These are phyloP conservation scores for Choloepus hoffmanni DNA, from an alignment of 2,113 vertebrate species.

Conservation along the genomic window DNA sequence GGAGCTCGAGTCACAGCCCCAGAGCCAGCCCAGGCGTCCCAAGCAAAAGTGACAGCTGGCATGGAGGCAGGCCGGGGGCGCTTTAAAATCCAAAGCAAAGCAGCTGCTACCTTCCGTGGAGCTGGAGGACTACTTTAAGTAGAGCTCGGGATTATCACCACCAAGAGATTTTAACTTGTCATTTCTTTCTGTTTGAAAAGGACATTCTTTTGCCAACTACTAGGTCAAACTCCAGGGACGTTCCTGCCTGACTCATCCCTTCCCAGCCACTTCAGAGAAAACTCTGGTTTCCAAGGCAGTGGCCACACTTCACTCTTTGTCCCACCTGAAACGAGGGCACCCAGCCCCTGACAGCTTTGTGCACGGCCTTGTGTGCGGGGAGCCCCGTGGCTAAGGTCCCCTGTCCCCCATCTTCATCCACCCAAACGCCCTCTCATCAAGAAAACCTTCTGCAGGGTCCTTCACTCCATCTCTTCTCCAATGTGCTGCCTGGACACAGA, in stretches of 20 bases:
- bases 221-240: background rate
- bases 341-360: no score
- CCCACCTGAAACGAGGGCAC: background rate
- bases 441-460: accelerated
- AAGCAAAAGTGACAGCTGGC: background rate
- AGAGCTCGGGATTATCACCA: background rate
- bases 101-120: background rate
- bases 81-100: background rate
- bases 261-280: background rate
- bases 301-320: no score
- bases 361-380: no score
- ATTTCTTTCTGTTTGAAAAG: background rate
- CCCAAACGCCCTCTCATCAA: no score
- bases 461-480: background rate
- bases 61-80: background rate
- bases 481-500: background rate
- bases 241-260: background rate
- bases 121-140: background rate
- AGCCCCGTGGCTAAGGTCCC: no score
- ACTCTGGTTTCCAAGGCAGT: background rate
- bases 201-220: background rate
- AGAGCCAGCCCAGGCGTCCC: background rate
- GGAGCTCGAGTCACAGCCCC: background rate
- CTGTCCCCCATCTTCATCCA: no score
- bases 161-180: background rate